A percentile compares a stretch with the other conserved stretches of the same genome.
phyloP scores from a whole-genome alignment of 2,888 invertebrate genomes.

The Ischnus inquisitorius region DNA sequence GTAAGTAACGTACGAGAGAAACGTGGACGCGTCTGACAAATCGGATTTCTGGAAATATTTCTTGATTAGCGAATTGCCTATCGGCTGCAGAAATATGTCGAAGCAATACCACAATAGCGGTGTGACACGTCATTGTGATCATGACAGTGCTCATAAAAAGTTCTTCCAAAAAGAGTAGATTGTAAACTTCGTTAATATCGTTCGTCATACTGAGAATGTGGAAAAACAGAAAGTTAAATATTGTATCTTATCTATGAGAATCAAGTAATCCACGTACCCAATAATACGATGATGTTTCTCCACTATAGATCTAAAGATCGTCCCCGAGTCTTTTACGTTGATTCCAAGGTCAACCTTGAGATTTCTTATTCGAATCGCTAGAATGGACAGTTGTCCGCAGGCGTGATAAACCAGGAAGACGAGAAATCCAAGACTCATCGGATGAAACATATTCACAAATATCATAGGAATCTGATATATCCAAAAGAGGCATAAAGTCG shows the following conservation, averaged over 20 bases:
- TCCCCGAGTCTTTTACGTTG: not conserved
- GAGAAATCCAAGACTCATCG: not conserved
- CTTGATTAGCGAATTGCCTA: no score
- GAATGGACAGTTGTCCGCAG: not conserved
- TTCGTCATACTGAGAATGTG: not conserved
- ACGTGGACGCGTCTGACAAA: no score
- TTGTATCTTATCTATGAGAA: not conserved
- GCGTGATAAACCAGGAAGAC: constrained; percentile 2
- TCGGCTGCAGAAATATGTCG: no score
- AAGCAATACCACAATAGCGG: not conserved
- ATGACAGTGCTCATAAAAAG: not conserved
- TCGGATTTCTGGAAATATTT: no score
- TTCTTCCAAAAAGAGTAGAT: not conserved
- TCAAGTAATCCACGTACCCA: not conserved
- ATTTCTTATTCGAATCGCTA: not conserved
- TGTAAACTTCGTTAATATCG: constrained; percentile 2
- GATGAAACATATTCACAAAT: not conserved
- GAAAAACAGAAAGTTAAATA: not conserved
- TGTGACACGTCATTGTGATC: not conserved
- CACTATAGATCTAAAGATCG: not conserved
- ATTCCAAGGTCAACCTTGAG: not conserved
- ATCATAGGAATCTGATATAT: constrained; percentile 5
- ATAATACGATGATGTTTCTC: not conserved
- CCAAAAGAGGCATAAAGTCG: not conserved
- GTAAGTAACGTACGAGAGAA: no score